Evolutionary conservation across 2,113 vertebrate genomes (phyloP).

Genomic region (Gopherus flavomarginatus): DNA sequence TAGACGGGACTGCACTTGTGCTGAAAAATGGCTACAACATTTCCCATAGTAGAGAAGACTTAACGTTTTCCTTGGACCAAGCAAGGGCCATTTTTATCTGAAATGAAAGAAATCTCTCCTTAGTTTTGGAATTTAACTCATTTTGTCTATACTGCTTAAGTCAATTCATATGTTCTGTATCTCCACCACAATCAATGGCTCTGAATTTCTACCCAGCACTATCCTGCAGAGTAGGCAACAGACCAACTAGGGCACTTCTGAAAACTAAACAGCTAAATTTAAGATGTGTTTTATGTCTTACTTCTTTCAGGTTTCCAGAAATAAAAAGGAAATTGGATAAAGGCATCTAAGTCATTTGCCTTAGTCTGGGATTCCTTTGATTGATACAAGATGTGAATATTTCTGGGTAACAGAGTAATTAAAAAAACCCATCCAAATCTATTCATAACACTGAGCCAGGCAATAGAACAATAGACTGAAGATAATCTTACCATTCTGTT

Average conservation of each 20-base stretch:
- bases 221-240: background rate
- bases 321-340: background rate
- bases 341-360: background rate
- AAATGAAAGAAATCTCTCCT: background rate
- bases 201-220: background rate
- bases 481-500: conserved; percentile 25
- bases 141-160: background rate
- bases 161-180: background rate
- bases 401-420: conserved; percentile 22
- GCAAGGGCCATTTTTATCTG: background rate
- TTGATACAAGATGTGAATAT: conserved; percentile 4
- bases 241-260: background rate
- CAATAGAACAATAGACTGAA: background rate
- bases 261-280: background rate
- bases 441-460: background rate
- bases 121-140: background rate
- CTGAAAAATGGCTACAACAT: background rate
- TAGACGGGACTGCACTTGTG: background rate
- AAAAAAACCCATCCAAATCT: background rate
- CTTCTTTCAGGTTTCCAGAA: background rate
- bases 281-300: background rate
- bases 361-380: conserved; percentile 1
- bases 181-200: background rate
- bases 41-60: background rate
- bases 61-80: background rate